phyloP scores from a whole-genome alignment of 1,140 invertebrate genomes.

The Druon quercuslanigerum region DNA sequence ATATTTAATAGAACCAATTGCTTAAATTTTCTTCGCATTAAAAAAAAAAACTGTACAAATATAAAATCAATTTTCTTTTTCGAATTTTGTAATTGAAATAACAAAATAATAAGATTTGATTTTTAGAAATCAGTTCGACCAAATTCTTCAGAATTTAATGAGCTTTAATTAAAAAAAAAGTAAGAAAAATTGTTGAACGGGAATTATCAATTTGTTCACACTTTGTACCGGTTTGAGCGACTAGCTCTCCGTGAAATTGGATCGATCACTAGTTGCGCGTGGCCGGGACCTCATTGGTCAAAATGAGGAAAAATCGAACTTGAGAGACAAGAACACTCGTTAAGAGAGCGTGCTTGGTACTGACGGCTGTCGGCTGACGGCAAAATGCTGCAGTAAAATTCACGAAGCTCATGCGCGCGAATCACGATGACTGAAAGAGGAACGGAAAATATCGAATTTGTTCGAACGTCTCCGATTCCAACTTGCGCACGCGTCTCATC shows the following conservation, averaged over 20 bases:
- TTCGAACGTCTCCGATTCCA: conserved; percentile 43
- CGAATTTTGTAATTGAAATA: no score
- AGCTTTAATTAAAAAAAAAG: no score
- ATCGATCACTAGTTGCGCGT: conserved; percentile 64
- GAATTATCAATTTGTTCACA: no score
- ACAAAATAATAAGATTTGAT: no score
- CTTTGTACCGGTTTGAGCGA: neutral
- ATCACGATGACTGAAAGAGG: conserved; percentile 40
- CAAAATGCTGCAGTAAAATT: conserved; percentile 40
- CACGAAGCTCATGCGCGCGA: conserved; percentile 46
- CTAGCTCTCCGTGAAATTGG: conserved; percentile 45
- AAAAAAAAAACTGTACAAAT: no score
- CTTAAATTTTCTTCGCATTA: no score
- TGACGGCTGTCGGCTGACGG: conserved; percentile 55
- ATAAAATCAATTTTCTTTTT: no score
- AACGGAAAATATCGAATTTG: conserved; percentile 46
- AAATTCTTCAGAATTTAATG: no score
- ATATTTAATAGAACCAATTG: no score
- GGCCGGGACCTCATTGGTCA: conserved; percentile 6
- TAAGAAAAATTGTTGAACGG: no score
- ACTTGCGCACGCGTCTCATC: conserved; percentile 35
- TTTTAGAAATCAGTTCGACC: no score
- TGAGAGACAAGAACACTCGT: conserved; percentile 50
- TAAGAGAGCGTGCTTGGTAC: conserved; percentile 62
- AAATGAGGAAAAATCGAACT: conserved; percentile 19